Conservation (phyloP, 2,797 vertebrate genomes). For the Premnoplex brunnescens region DNA sequence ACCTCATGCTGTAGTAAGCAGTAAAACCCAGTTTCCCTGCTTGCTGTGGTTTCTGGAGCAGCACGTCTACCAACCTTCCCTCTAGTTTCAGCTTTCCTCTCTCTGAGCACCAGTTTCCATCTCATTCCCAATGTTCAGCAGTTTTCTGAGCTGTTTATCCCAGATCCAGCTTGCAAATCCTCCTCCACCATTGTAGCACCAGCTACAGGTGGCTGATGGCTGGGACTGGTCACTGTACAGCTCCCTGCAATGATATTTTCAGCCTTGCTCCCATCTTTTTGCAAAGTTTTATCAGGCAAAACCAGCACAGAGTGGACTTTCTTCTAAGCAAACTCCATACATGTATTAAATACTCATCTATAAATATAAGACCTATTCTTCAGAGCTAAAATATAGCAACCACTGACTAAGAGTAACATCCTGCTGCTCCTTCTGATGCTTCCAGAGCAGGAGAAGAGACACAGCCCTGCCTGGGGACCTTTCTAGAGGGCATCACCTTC, state of each 20-base stretch:
- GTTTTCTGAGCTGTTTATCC: neutral
- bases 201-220: neutral
- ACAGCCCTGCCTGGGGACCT: fast-evolving
- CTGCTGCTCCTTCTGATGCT: fast-evolving
- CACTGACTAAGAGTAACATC: fast-evolving
- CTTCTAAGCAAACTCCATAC: fast-evolving
- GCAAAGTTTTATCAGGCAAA: neutral
- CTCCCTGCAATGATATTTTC: neutral
- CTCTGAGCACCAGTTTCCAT: neutral
- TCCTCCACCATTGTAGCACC: too few species aligned
- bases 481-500: neutral
- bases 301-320: fast-evolving
- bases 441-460: fast-evolving
- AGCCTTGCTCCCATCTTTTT: fast-evolving
- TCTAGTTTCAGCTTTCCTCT: neutral
- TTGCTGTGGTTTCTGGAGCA: neutral
- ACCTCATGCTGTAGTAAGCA: neutral
- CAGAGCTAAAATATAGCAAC: fast-evolving
- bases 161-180: neutral
- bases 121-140: neutral
- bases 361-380: fast-evolving
- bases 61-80: too few species aligned
- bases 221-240: fast-evolving
- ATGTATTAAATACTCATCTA: fast-evolving
- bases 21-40: neutral